phyloP scores from a whole-genome alignment of 2,888 invertebrate species.

The Rambutsinella grinnellia region DNA sequence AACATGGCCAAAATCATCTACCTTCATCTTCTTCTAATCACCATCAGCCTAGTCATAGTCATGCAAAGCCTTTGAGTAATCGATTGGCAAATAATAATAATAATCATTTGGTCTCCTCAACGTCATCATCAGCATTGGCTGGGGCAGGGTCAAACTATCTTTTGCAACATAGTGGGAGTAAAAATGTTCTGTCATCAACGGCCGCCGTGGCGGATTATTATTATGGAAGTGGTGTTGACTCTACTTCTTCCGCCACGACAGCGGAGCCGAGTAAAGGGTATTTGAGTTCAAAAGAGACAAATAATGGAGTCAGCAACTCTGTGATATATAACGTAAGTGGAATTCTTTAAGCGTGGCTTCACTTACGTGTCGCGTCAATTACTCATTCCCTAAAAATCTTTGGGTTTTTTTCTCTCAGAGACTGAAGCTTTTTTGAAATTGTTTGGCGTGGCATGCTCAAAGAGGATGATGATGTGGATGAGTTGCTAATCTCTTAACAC shows the following conservation, averaged over 20 bases:
- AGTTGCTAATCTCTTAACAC: not conserved
- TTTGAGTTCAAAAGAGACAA: constrained; percentile 51
- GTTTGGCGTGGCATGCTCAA: too few species aligned
- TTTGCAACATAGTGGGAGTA: constrained; percentile 43
- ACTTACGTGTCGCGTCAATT: too few species aligned
- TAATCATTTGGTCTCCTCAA: not conserved
- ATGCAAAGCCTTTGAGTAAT: constrained; percentile 16
- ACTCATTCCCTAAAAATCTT: too few species aligned
- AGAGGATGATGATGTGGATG: not conserved
- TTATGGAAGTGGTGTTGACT: constrained; percentile 29
- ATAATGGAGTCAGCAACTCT: constrained; percentile 42
- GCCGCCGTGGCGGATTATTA: constrained; percentile 42
- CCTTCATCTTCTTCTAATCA: too few species aligned
- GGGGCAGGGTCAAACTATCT: constrained; percentile 19
- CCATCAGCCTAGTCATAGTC: constrained; percentile 23
- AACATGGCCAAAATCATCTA: constrained; percentile 25
- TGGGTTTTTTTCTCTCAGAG: not conserved
- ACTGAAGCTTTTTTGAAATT: too few species aligned
- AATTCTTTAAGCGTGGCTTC: not conserved
- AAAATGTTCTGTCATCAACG: constrained; percentile 20
- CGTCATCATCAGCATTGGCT: not conserved
- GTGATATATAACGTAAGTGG: constrained; percentile 61
- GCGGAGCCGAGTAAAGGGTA: constrained; percentile 40
- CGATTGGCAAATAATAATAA: constrained; percentile 5
- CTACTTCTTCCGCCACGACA: not conserved